Evolutionary conservation across 2,888 invertebrate genomes (phyloP).

Genomic region (Drosophila pseudotalamancana): DNA sequence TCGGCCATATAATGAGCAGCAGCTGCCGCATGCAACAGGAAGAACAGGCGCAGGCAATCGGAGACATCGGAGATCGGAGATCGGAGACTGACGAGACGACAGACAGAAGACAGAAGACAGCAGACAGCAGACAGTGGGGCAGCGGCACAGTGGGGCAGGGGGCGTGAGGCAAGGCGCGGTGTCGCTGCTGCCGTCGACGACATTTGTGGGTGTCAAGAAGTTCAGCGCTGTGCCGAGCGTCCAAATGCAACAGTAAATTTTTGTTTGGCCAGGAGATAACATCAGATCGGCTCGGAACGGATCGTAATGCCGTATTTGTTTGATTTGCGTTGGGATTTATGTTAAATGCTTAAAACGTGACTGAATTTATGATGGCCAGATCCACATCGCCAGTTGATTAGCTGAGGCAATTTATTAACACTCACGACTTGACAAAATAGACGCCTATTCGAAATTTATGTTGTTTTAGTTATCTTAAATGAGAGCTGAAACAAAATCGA

Average conservation of each 20-base stretch:
- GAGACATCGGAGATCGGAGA: no score
- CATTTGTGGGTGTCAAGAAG: slow-evolving; percentile 82
- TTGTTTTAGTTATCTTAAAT: slow-evolving; percentile 62
- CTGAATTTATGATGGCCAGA: slow-evolving; percentile 76
- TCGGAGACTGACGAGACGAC: slow-evolving; percentile 18
- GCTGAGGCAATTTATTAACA: slow-evolving; percentile 56
- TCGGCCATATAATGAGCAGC: slow-evolving; percentile 70
- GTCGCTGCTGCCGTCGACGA: slow-evolving; percentile 42
- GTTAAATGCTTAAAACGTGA: slow-evolving; percentile 80
- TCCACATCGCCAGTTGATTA: slow-evolving; percentile 48
- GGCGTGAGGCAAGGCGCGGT: slow-evolving; percentile 2
- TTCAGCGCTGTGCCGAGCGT: slow-evolving; percentile 53
- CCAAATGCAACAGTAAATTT: slow-evolving; percentile 79
- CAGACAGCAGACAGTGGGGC: background rate
- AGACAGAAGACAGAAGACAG: background rate
- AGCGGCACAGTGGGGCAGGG: background rate
- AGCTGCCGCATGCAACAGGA: slow-evolving; percentile 72
- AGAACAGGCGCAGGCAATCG: slow-evolving; percentile 35
- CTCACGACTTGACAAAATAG: slow-evolving; percentile 41
- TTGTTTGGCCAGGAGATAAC: slow-evolving; percentile 80
- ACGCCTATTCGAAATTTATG: slow-evolving; percentile 55
- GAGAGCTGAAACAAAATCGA: slow-evolving; percentile 4
- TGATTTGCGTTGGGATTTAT: slow-evolving; percentile 52
- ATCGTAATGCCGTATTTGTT: slow-evolving; percentile 12
- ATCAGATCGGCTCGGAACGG: slow-evolving; percentile 38